A percentile compares a stretch with the other conserved stretches of the same genome.
Conservation (phyloP, 64 coral and sea anemone genomes). For the Astreopora myriophthalma region DNA sequence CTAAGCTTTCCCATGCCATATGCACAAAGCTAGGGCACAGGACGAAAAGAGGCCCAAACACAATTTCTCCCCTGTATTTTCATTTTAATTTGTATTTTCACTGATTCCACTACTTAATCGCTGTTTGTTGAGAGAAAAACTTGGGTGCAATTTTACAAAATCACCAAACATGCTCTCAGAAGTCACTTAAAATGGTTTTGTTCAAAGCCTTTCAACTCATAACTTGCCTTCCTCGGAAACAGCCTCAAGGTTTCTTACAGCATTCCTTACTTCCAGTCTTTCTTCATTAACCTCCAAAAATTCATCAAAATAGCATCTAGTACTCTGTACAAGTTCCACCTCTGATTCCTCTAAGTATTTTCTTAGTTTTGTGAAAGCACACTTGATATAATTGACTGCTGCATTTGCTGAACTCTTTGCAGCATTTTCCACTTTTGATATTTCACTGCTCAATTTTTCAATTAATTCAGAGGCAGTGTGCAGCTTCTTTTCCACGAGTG, state of each 20-base stretch:
- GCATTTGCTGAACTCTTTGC: constrained; percentile 33
- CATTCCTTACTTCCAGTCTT: neutral
- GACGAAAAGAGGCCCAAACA: too few species aligned
- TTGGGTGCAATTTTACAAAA: too few species aligned
- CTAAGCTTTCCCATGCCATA: too few species aligned
- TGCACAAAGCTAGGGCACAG: too few species aligned
- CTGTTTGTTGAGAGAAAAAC: too few species aligned
- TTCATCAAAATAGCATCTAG: constrained; percentile 45
- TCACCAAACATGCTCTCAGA: too few species aligned
- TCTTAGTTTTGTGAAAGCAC: constrained; percentile 49
- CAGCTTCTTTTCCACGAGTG: constrained; percentile 68
- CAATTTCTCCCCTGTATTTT: too few species aligned
- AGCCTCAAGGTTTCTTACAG: neutral
- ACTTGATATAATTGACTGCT: constrained; percentile 26
- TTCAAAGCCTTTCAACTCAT: too few species aligned
- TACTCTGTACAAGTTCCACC: constrained; percentile 21
- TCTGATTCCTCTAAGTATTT: constrained; percentile 64
- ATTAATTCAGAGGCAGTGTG: constrained; percentile 38
- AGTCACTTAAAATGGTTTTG: too few species aligned
- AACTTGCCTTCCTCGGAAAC: neutral
- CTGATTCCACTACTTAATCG: too few species aligned
- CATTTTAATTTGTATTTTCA: too few species aligned
- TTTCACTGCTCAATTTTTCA: neutral
- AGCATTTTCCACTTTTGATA: neutral
- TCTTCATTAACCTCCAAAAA: neutral